Conservation (phyloP, 1,140 invertebrate genomes). For the Microplitis demolitor region DNA sequence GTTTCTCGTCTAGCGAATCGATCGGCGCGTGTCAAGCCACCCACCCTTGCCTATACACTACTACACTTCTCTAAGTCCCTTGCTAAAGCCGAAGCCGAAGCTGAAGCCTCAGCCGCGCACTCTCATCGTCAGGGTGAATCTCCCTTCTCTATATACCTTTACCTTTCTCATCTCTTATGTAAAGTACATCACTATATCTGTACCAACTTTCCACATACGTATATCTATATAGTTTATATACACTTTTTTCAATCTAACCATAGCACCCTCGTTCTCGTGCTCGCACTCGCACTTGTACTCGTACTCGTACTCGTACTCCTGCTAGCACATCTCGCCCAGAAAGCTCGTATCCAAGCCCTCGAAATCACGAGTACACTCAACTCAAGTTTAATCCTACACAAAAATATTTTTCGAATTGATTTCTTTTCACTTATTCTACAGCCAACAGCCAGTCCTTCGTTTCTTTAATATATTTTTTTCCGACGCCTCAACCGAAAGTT, state of each 20-base stretch:
- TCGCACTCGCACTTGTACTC: neutral
- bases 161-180: neutral
- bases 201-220: neutral
- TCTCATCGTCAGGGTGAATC: slow-evolving; percentile 11
- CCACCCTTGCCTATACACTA: neutral
- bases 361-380: slow-evolving; percentile 10
- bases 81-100: neutral
- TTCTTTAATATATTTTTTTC: too few species aligned
- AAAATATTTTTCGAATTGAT: slow-evolving; percentile 1
- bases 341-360: neutral
- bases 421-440: neutral
- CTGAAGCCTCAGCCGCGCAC: slow-evolving; percentile 7
- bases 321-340: neutral
- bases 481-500: too few species aligned
- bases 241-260: slow-evolving; percentile 17
- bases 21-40: slow-evolving; percentile 38
- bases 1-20: slow-evolving; percentile 49
- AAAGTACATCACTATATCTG: slow-evolving; percentile 1
- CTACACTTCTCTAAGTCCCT: neutral
- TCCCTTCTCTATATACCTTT: slow-evolving; percentile 6
- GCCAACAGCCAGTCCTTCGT: too few species aligned
- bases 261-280: neutral
- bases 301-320: too few species aligned
- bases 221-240: neutral
- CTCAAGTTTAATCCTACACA: slow-evolving; percentile 15